Conservation (phyloP, 37 sponge, comb jelly and placozoan genomes). For the Mnemiopsis leidyi region DNA sequence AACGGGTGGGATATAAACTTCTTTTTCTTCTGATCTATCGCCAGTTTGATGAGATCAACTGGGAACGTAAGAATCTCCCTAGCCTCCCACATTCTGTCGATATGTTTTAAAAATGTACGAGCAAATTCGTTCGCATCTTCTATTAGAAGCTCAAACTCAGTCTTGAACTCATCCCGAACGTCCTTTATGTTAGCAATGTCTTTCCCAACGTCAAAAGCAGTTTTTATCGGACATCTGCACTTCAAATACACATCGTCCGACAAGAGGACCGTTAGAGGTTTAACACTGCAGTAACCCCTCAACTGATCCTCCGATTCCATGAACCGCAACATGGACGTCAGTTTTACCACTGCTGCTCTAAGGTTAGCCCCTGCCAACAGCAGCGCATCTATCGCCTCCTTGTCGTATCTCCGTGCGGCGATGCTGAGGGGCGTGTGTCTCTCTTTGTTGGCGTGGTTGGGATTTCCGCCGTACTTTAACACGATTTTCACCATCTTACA, state of each 20-base stretch:
- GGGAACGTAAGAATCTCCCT: background rate
- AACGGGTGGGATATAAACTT: slow-evolving; percentile 7
- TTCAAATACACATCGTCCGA: background rate
- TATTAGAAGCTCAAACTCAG: background rate
- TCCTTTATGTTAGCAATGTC: background rate
- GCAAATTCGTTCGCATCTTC: background rate
- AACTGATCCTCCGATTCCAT: no score
- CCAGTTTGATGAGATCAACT: background rate
- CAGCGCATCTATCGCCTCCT: background rate
- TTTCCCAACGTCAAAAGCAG: background rate
- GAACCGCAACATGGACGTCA: background rate
- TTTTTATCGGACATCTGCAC: background rate
- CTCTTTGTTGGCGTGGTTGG: background rate
- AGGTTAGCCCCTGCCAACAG: slow-evolving; percentile 7
- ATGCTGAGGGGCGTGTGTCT: background rate
- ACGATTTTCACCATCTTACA: background rate
- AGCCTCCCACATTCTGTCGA: background rate
- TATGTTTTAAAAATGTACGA: background rate
- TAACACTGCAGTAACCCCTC: background rate
- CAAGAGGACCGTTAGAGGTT: background rate
- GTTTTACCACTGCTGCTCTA: background rate
- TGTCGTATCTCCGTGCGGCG: background rate
- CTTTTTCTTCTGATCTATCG: background rate
- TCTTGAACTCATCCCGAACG: background rate
- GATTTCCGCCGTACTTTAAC: background rate